These are phyloP conservation scores for Cheilosia impressa DNA, from an alignment of 2,888 invertebrate genomes.

Conservation along the genomic window DNA sequence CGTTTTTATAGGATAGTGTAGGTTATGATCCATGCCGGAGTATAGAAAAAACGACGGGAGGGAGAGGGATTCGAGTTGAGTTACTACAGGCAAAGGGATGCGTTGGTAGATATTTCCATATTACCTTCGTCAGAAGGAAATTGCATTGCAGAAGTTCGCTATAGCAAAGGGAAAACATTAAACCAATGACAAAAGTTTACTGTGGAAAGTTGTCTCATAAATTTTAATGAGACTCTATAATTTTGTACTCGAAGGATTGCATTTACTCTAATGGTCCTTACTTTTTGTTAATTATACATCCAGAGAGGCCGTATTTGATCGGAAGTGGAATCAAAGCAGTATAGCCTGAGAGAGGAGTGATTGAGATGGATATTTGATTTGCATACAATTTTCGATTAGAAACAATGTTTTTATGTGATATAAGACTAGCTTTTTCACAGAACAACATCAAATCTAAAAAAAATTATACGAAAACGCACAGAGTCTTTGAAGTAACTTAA, in stretches of 20 bases:
- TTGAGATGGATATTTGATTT: too few relatives aligned
- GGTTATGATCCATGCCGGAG: constrained; percentile 7
- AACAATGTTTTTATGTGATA: too few relatives aligned
- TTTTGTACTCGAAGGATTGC: neutral
- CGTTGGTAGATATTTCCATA: neutral
- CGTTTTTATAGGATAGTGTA: constrained; percentile 3
- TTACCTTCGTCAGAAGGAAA: neutral
- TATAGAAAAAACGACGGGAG: neutral
- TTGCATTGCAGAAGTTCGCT: neutral
- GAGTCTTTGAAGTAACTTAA: too few relatives aligned
- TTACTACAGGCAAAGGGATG: constrained; percentile 1
- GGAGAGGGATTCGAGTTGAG: neutral
- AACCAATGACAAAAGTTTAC: neutral
- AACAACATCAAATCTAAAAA: too few relatives aligned
- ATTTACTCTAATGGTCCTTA: neutral
- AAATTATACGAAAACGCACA: too few relatives aligned
- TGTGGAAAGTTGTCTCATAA: neutral
- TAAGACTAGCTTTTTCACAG: too few relatives aligned
- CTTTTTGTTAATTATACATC: neutral
- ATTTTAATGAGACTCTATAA: neutral
- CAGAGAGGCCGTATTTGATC: neutral
- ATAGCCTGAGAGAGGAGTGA: too few relatives aligned
- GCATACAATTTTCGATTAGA: too few relatives aligned
- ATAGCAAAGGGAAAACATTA: neutral
- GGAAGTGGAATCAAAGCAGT: too few relatives aligned